A percentile compares a stretch with the other conserved stretches of the same genome.
Conservation (phyloP, 1,140 invertebrate species). For the Battus philenor region DNA sequence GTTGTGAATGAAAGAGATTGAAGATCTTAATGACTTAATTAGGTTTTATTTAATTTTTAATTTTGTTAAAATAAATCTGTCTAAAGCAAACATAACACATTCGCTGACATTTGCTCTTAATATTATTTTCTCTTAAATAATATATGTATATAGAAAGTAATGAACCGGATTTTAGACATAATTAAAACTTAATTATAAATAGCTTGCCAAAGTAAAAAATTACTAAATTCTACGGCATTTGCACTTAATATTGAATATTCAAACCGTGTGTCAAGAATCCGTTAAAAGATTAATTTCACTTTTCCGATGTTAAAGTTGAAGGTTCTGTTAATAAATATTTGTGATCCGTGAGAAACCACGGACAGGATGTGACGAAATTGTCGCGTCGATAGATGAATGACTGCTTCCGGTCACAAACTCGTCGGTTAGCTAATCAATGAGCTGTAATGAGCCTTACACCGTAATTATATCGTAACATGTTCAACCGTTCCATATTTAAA, state of each 20-base stretch:
- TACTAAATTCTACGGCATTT: no score
- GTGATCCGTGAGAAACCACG: conserved; percentile 27
- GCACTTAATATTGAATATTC: no score
- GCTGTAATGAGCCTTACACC: background rate
- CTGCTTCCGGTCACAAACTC: conserved; percentile 33
- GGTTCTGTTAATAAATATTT: conserved; percentile 14
- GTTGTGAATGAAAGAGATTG: no score
- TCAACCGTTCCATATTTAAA: background rate
- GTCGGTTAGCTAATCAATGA: conserved; percentile 10
- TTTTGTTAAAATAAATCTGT: no score
- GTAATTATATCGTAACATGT: conserved; percentile 3
- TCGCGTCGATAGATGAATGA: conserved; percentile 44
- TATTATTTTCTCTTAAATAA: no score
- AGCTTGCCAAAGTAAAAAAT: no score
- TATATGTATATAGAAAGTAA: conserved; percentile 5
- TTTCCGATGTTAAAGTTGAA: conserved; percentile 13
- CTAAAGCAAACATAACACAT: no score
- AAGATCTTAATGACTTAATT: no score
- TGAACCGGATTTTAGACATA: conserved; percentile 8
- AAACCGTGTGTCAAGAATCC: no score
- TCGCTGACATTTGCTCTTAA: no score
- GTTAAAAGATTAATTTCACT: conserved; percentile 9
- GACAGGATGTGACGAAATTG: conserved; percentile 45
- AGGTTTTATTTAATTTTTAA: no score
- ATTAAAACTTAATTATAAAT: no score